Conservation (phyloP, 2,888 invertebrate species). For the Diaperis boleti region DNA sequence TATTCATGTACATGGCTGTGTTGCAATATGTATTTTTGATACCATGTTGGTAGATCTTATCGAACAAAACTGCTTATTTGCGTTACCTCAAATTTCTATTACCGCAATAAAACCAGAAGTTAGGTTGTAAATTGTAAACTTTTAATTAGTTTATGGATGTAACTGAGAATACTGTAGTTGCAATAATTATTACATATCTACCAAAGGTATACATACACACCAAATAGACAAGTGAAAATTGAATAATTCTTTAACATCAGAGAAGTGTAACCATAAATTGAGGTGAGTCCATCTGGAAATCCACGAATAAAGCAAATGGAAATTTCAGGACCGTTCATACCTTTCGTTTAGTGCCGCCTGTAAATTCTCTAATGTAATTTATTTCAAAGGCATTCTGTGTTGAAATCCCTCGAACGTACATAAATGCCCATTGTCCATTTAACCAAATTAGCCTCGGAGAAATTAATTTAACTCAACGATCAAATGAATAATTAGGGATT, state of each 20-base stretch:
- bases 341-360: slow-evolving; percentile 1
- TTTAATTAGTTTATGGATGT: too few species aligned
- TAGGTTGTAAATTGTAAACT: too few species aligned
- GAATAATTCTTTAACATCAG: neutral
- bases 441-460: slow-evolving; percentile 25
- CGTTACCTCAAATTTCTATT: too few species aligned
- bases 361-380: slow-evolving; percentile 18
- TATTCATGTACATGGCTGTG: too few species aligned
- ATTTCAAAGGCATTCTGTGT: slow-evolving; percentile 19
- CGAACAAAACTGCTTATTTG: too few species aligned
- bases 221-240: neutral
- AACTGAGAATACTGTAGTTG: too few species aligned
- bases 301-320: slow-evolving; percentile 11
- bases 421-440: slow-evolving; percentile 33
- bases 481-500: slow-evolving; percentile 20
- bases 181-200: too few species aligned
- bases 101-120: too few species aligned
- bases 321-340: slow-evolving; percentile 24
- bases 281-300: neutral
- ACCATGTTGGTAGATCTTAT: too few species aligned
- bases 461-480: slow-evolving; percentile 21
- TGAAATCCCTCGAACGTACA: slow-evolving; percentile 14
- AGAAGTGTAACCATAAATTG: neutral
- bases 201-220: slow-evolving; percentile 1
- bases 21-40: too few species aligned